Evolutionary conservation across 2,888 invertebrate species (phyloP).

Genomic region (Atrina japonica): DNA sequence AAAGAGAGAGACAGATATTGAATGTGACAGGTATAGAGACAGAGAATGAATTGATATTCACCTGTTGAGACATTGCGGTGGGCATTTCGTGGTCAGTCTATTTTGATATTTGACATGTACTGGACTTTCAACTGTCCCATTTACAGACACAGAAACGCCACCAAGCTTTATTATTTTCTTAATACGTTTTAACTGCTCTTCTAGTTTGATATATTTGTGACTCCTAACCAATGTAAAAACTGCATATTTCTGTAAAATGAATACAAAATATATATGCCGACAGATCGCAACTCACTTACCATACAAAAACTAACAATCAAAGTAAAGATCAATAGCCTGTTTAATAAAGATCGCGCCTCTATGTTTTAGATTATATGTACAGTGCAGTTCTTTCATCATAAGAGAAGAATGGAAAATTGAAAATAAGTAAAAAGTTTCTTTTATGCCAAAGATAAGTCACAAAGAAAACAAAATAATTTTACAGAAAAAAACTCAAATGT

Average conservation of each 20-base stretch:
- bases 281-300: no score
- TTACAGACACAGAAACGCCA: neutral
- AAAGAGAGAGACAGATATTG: no score
- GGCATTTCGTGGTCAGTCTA: neutral
- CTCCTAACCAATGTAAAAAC: conserved; percentile 12
- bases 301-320: no score
- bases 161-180: conserved; percentile 15
- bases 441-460: no score
- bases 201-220: neutral
- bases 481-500: no score
- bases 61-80: conserved; percentile 3
- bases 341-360: no score
- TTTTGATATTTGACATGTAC: neutral
- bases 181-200: conserved; percentile 7
- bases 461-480: no score
- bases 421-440: no score
- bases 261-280: neutral
- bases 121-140: neutral
- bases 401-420: no score
- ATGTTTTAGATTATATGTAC: no score
- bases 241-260: conserved; percentile 8
- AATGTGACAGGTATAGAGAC: neutral
- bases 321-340: no score
- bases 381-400: no score
- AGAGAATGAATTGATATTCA: neutral